Percentiles rank a stretch among this genome's conserved stretches.
Conservation (phyloP, 1,140 invertebrate species). For the Pantala flavescens region DNA sequence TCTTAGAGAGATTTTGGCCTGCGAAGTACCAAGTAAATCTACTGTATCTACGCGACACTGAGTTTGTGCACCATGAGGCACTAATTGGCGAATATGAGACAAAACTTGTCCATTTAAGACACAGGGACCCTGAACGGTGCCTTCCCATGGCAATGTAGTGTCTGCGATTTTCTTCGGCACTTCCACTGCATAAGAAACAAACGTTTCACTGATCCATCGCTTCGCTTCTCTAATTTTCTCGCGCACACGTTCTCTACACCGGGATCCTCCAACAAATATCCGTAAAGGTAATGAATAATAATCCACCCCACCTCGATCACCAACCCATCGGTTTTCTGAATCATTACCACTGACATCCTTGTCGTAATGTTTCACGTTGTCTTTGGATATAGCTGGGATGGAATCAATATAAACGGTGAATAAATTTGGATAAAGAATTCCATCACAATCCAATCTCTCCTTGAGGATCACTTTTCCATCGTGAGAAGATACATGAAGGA, state of each 20-base stretch:
- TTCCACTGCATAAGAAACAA: conserved; percentile 64
- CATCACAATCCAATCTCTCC: conserved; percentile 61
- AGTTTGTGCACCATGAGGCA: neutral
- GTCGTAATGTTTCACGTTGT: neutral
- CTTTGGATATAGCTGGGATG: conserved; percentile 49
- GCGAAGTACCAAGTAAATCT: neutral
- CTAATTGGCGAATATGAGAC: neutral
- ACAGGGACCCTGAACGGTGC: neutral
- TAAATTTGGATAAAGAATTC: conserved; percentile 67
- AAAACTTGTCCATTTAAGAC: neutral
- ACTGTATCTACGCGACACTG: neutral
- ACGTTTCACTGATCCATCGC: conserved; percentile 71
- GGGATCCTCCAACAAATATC: conserved; percentile 57
- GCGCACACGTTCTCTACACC: conserved; percentile 29
- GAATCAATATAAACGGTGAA: conserved; percentile 80
- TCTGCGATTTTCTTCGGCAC: conserved; percentile 7
- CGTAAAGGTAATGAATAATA: conserved; percentile 72
- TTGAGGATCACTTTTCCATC: conserved; percentile 63
- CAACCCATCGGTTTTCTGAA: neutral
- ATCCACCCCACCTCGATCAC: conserved; percentile 55
- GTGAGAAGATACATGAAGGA: conserved; percentile 61
- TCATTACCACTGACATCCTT: neutral
- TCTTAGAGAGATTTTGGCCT: neutral
- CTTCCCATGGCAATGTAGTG: neutral
- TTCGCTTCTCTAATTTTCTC: conserved; percentile 54